Percentiles rank a stretch among this genome's conserved stretches.
These are phyloP conservation scores for Sturmia bella DNA, from an alignment of 2,888 invertebrate genomes.

Conservation along the genomic window DNA sequence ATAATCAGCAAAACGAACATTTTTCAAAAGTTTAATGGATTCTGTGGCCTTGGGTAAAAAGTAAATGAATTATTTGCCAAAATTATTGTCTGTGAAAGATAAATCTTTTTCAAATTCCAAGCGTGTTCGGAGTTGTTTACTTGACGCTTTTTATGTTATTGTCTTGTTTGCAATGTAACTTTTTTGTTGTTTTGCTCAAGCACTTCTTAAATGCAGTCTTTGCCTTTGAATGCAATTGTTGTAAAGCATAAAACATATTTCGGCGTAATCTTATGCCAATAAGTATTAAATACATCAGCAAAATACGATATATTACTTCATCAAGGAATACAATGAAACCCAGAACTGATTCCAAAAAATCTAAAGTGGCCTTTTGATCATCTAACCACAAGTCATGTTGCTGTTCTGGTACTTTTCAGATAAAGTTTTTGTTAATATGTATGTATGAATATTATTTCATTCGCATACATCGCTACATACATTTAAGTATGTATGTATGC, in stretches of 20 bases:
- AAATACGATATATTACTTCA: conserved; percentile 63
- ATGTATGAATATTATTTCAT: not conserved
- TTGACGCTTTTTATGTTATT: not conserved
- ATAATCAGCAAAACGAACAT: conserved; percentile 26
- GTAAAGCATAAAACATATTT: not conserved
- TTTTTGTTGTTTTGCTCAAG: not conserved
- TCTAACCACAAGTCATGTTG: conserved; percentile 66
- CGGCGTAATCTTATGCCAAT: conserved; percentile 60
- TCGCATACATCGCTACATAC: not conserved
- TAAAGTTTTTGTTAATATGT: not conserved
- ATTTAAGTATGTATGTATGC: not conserved
- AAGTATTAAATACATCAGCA: conserved; percentile 62
- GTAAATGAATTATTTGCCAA: conserved; percentile 28
- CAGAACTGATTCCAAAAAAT: conserved; percentile 67
- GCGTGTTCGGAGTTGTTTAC: conserved; percentile 9
- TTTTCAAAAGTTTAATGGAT: conserved; percentile 46
- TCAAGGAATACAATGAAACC: conserved; percentile 67
- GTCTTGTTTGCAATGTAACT: not conserved
- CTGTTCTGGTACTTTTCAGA: conserved; percentile 38
- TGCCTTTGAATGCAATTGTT: not conserved
- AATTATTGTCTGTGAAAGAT: conserved; percentile 3
- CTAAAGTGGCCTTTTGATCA: conserved; percentile 63
- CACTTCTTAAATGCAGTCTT: not conserved
- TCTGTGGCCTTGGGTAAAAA: conserved; percentile 50
- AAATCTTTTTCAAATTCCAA: not conserved